These are phyloP conservation scores for Chirona hameri DNA, from an alignment of 2,888 invertebrate species.

Conservation along the genomic window DNA sequence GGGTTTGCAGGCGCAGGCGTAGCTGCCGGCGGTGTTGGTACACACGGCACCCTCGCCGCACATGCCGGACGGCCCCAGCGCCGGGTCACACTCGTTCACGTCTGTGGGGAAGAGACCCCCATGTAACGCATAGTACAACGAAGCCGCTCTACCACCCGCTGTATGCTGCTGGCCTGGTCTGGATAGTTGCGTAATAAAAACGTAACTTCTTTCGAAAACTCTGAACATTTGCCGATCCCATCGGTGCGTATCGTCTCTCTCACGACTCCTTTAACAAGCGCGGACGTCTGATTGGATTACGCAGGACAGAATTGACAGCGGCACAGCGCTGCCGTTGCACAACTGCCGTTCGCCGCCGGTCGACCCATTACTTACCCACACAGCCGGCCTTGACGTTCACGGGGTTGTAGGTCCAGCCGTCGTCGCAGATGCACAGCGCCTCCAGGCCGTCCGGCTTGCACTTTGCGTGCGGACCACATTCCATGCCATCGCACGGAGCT, in stretches of 20 bases:
- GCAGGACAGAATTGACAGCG: not conserved
- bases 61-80: constrained; percentile 63
- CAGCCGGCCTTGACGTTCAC: constrained; percentile 76
- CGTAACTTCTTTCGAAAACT: no score
- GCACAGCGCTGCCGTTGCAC: not conserved
- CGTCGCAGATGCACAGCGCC: constrained; percentile 83
- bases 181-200: no score
- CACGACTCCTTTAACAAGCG: constrained; percentile 25
- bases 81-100: constrained; percentile 71
- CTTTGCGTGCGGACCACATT: constrained; percentile 81
- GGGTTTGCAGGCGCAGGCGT: constrained; percentile 72
- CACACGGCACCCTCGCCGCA: constrained; percentile 78
- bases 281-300: not conserved
- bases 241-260: not conserved
- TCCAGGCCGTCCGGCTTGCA: constrained; percentile 85
- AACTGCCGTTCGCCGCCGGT: not conserved
- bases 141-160: no score
- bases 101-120: constrained; percentile 49
- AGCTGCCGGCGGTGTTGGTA: constrained; percentile 70
- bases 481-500: constrained; percentile 88
- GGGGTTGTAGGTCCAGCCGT: constrained; percentile 89
- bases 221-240: not conserved
- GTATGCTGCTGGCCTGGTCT: no score
- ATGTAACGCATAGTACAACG: no score
- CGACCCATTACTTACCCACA: constrained; percentile 52